A percentile compares a stretch with the other conserved stretches of the same genome.
These are phyloP conservation scores for Mamestra brassicae DNA, from an alignment of 2,888 invertebrate species.

Conservation along the genomic window DNA sequence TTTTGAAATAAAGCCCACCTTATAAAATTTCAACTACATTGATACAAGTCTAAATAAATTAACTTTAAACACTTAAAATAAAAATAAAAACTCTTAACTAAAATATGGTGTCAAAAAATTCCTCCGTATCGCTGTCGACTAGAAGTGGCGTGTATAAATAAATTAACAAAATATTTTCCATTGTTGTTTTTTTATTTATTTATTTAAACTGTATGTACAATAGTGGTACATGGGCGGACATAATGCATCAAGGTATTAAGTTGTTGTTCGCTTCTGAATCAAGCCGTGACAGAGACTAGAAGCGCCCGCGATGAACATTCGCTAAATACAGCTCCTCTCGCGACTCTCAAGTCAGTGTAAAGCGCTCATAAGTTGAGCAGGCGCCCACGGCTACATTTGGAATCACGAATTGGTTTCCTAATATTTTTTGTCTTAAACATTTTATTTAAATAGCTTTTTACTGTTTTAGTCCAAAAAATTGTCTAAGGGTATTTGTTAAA, in stretches of 20 bases:
- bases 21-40: too few species aligned
- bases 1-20: not conserved
- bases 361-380: constrained; percentile 60
- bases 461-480: too few species aligned
- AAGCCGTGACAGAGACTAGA: constrained; percentile 57
- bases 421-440: not conserved
- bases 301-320: constrained; percentile 73
- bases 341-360: constrained; percentile 62
- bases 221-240: too few species aligned
- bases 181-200: not conserved
- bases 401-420: constrained; percentile 34
- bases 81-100: too few species aligned
- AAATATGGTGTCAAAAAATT: too few species aligned
- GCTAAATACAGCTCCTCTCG: constrained; percentile 76
- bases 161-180: not conserved
- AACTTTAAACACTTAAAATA: too few species aligned
- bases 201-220: too few species aligned
- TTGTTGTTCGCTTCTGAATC: constrained; percentile 56
- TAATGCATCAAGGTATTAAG: too few species aligned
- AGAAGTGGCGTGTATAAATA: not conserved
- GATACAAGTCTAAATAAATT: too few species aligned
- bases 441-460: too few species aligned
- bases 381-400: constrained; percentile 32
- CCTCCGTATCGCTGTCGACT: too few species aligned
- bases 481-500: too few species aligned